Evolutionary conservation across 2,888 invertebrate genomes (phyloP), one percentile per base, ranked within the genome.

Genomic region (Cheilosia scutellata): DNA sequence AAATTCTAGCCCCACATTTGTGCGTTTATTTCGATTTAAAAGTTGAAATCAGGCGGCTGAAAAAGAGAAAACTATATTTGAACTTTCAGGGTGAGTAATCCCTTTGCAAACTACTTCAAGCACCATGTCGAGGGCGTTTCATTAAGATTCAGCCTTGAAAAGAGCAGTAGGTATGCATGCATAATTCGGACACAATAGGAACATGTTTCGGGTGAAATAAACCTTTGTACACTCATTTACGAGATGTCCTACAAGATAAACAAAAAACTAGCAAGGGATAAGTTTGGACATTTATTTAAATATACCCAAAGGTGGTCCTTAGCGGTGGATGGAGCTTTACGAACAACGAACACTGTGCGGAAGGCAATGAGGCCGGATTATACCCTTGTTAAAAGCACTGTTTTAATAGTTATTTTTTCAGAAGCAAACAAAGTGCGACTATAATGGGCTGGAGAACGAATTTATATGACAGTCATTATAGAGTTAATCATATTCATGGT

Each of bases 171-270:
- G 57, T 74, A 79, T 84, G 84, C 75, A 79, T 84, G 79, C 70
- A 79, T 84, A 84, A 84, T 84, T 84, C 57, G 37, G 44, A 75
- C 68, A 78, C 66, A 78, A 78, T 66, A 44, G 51, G 51, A 60
- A 58, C 63, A 68, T 51, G 66, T 65, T 82, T 58, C 62, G 66
- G 57, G 49, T 53, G 63, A 71, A 51, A 53, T 53, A 75, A 79
- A 79, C 74, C 58, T 79, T 75, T 84, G 74, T 79, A 75, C 29
- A 79, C 70, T 79, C 75, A 75, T 79, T 84, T 84, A 84, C 70
- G 79, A 75, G 84, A 75, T 79, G 84, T 84, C 84, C 84, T 70
- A 84, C 84, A 84, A 79, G 75, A 79, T 79, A 79, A 84, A 65
- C 79, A 75, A 71, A 84, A 70, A 75, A 70, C 79, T 62, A 53